A percentile compares a stretch with the other conserved stretches of the same genome.
Evolutionary conservation across 2,888 invertebrate genomes (phyloP).

Genomic region (Pediacus dermestoides): DNA sequence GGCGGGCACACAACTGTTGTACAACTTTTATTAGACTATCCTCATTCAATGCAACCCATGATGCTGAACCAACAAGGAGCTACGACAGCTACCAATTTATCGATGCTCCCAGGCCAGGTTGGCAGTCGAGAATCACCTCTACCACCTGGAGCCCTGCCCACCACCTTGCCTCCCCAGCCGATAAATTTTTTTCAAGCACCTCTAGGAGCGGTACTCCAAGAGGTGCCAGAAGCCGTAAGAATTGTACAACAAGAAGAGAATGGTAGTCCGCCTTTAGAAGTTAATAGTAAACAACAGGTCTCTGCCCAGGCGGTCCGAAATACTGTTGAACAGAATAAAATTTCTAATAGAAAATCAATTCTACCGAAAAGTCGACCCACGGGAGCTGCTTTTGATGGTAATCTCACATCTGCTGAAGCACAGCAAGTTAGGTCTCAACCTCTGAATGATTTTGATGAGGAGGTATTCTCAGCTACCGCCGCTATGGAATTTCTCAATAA

Average conservation of each 20-base stretch:
- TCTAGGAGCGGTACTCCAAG: constrained; percentile 51
- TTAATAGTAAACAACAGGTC: constrained; percentile 40
- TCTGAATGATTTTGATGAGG: constrained; percentile 44
- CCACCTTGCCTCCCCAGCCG: constrained; percentile 43
- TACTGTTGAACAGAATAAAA: constrained; percentile 32
- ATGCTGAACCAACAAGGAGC: constrained; percentile 58
- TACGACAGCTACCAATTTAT: constrained; percentile 44
- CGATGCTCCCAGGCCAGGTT: constrained; percentile 45
- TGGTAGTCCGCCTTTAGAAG: constrained; percentile 36
- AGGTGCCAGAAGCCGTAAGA: constrained; percentile 58
- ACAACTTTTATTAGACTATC: constrained; percentile 90
- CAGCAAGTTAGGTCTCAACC: constrained; percentile 56
- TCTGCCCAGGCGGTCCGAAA: constrained; percentile 23
- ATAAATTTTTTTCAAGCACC: constrained; percentile 49
- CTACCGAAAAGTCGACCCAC: constrained; percentile 55
- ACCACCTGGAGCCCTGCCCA: constrained; percentile 35
- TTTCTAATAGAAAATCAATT: constrained; percentile 47
- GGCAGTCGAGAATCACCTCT: constrained; percentile 44
- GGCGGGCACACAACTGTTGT: constrained; percentile 97
- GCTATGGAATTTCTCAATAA: constrained; percentile 49
- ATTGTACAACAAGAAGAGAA: constrained; percentile 54
- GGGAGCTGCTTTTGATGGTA: constrained; percentile 28
- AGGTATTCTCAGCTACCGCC: constrained; percentile 40
- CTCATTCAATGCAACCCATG: constrained; percentile 80
- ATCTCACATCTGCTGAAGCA: constrained; percentile 57